phyloP scores from a whole-genome alignment of 2,113 vertebrate genomes.

The Amphiprion percula region DNA sequence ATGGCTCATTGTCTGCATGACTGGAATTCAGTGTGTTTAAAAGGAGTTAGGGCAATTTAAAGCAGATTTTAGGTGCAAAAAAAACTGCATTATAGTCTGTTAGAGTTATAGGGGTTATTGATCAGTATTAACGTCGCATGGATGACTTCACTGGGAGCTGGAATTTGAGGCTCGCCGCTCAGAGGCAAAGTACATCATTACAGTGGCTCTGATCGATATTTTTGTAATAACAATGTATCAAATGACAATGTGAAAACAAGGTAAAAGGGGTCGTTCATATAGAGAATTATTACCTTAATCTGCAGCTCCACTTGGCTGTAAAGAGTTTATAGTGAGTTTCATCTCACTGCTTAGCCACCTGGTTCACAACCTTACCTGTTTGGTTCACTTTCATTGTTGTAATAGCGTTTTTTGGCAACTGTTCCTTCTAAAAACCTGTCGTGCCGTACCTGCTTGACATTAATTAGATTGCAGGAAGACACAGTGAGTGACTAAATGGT shows the following conservation, averaged over 20 bases:
- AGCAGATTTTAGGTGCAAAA: constrained; percentile 33
- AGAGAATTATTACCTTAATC: no score
- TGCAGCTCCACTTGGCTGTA: no score
- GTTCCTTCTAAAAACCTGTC: no score
- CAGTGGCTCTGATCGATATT: neutral
- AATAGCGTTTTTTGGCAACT: no score
- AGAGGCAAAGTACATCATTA: constrained; percentile 3
- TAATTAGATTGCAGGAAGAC: no score
- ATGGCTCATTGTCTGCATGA: constrained; percentile 29
- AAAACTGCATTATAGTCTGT: constrained; percentile 15
- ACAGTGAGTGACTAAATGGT: no score
- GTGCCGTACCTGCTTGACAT: no score
- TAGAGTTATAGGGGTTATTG: constrained; percentile 31
- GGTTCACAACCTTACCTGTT: no score
- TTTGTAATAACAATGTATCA: neutral
- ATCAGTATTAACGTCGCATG: constrained; percentile 34
- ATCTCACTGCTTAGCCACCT: neutral
- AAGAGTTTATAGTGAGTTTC: neutral
- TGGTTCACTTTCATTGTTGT: no score
- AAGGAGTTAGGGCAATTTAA: constrained; percentile 22
- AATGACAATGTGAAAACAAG: constrained; percentile 2
- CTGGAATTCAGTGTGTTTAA: constrained; percentile 24
- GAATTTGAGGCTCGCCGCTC: constrained; percentile 21
- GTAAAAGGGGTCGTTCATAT: no score
- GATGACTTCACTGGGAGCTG: constrained; percentile 31